Base-by-base conservation (phyloP, 1,140 invertebrate genomes). In the Ceratina calcarata region DNA sequence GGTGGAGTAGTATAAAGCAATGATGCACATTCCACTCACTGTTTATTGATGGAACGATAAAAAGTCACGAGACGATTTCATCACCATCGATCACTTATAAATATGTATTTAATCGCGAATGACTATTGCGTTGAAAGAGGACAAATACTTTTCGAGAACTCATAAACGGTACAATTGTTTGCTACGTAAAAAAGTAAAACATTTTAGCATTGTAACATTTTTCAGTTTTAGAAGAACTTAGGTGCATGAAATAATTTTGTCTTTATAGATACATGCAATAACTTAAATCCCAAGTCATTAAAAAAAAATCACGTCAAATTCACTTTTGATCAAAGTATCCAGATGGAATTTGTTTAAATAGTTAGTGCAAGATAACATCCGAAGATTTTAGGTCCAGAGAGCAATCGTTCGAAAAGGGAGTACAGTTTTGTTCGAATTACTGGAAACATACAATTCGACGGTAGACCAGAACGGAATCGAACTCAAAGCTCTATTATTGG, bases 31-130 rank as follows among this genome's bases (percentile, higher is more conserved):
- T 20, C 45, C 37, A 49, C 18, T 22, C 69, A 20, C 27, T 74
- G 16, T 75, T 67, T 75, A 66, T 67, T 64, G 61, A 66, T 75
- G 20, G 27, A 61, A 20, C 24, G 74, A 77, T 69, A 77, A 51
- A 6, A 6, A 69, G 13, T 67, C 66, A 69, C 74, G 45, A 69
- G 66, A 69, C 64, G 20, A 24, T 73, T 77, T 55, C 37, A 37
- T 77, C 57, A 61, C 15, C 60, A 22, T 27, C 13, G 22, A 69
- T 77, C 66, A 7, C 22, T 61, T n/a, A 37, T 32, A 32, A 1
- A 32, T 2, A 57, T 37, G 22, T 22, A n/a, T n/a, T n/a, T n/a
- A 20, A 57, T 57, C 27, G 20, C 55, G 32, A 24, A 32, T n/a
- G 49, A 20, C 13, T 45, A 32, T 20, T 55, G 6, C 12, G 32